Evolutionary conservation across 2,797 vertebrate genomes (phyloP).

Genomic region (Buceros bicornis): DNA sequence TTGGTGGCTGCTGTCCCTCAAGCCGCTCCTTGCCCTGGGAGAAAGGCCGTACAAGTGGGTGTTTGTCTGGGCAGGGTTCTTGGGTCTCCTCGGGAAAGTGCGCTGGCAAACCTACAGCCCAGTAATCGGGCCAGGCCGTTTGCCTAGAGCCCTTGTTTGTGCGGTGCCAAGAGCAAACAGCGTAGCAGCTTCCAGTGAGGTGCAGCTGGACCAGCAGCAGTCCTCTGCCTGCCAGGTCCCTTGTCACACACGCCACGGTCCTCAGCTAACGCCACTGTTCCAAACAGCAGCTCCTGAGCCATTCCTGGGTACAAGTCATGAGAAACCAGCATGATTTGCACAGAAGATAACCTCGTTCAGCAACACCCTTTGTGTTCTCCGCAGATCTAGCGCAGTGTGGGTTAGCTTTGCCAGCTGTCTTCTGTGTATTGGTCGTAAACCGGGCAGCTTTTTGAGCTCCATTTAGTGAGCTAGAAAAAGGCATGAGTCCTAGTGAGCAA

Average conservation of each 20-base stretch:
- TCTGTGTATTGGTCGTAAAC: background rate
- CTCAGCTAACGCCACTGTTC: background rate
- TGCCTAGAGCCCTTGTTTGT: background rate
- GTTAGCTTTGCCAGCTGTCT: background rate
- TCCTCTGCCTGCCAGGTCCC: background rate
- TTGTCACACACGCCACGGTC: too few relatives aligned
- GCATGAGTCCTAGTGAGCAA: background rate
- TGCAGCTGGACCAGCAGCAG: background rate
- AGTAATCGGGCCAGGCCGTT: background rate
- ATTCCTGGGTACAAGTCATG: background rate
- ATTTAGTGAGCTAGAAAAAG: background rate
- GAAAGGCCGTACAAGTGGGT: background rate
- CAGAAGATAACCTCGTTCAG: background rate
- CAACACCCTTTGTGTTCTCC: background rate
- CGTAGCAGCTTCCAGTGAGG: background rate
- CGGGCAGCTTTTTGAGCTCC: background rate
- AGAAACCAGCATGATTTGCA: rapidly evolving
- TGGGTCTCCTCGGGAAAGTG: background rate
- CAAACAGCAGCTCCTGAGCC: background rate
- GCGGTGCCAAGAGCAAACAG: background rate
- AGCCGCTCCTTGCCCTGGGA: rapidly evolving
- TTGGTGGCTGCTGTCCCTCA: background rate
- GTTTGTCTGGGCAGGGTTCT: background rate
- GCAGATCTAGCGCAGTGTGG: background rate
- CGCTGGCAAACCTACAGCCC: background rate